Percentiles rank a stretch among this genome's conserved stretches.
Evolutionary conservation across 2,113 vertebrate species (phyloP).

Genomic region (Rousettus leschenaultii): DNA sequence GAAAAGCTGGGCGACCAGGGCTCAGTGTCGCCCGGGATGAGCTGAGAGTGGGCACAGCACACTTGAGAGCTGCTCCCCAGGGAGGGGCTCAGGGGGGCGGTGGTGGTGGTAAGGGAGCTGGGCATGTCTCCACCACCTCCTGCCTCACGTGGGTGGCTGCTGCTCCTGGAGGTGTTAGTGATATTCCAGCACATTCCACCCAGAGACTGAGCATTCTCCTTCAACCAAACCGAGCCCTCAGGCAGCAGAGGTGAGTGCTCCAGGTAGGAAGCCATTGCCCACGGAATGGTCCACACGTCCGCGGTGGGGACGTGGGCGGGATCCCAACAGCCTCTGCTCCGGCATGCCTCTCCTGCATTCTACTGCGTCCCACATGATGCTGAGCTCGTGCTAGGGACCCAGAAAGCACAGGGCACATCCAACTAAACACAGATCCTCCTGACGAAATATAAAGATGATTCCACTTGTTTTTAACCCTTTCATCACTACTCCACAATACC

Average conservation of each 20-base stretch:
- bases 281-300: background rate
- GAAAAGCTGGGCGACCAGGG: background rate
- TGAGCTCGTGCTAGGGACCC: too few species aligned
- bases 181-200: background rate
- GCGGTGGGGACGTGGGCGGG: background rate
- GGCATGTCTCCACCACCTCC: background rate
- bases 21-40: accelerated
- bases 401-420: background rate
- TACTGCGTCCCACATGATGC: background rate
- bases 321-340: background rate
- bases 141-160: accelerated
- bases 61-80: background rate
- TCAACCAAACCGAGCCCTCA: background rate
- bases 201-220: background rate
- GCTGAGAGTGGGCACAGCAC: accelerated
- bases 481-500: background rate
- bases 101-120: background rate
- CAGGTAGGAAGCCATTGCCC: background rate
- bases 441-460: background rate
- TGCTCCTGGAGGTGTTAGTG: background rate
- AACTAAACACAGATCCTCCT: background rate
- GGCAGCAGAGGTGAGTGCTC: background rate
- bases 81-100: too few species aligned
- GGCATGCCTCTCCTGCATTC: background rate
- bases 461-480: background rate